Base-by-base conservation (phyloP, 2,888 invertebrate species). In the Pyrrhia umbra region DNA sequence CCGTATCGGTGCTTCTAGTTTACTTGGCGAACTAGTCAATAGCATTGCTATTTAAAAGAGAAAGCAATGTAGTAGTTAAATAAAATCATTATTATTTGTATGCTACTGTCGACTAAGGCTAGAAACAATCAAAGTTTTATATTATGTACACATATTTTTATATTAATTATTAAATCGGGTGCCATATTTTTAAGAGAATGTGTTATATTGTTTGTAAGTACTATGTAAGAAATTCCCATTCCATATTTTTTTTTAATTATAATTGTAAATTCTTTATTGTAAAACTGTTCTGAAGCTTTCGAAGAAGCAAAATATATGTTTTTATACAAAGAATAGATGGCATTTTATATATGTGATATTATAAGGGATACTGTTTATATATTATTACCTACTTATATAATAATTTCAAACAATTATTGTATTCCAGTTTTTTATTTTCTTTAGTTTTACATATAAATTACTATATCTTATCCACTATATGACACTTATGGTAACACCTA, bases 1-100 rank as follows among this genome's bases (percentile, higher is more conserved):
- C 90, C 96, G 99, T 42, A 97, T 99, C 77, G 99, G 99, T 27
- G 99, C 99, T 45, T 99, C 99, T 6, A 97, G 98, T 67, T 95
- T 99, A 16, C 94, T 99, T 5, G 96, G 96, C 39, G 97, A 98
- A 84, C 97, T 99, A 68, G 97, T 96, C 15, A 68, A 77, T 20
- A 50, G 6, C 20, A 16, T 68, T 50, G 9, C 25, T 13, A 10
- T 23, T 6, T 23, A 40, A 27, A 3, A 42, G 10, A 18, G 9
- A 16, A 15, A 39, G 39, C 6, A 39, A n/a, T n/a, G n/a, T n/a
- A n/a, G n/a, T n/a, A n/a, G n/a, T n/a, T n/a, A 15, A 16, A 3
- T 39, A 23, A 1, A 39, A 39, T 15, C 13, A 37, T 2, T 15
- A 6, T 1, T 39, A 15, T 39, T 39, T 13, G 13, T 5, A 2